Conservation (phyloP, 2,888 invertebrate species). For the Coelinius sp. region DNA sequence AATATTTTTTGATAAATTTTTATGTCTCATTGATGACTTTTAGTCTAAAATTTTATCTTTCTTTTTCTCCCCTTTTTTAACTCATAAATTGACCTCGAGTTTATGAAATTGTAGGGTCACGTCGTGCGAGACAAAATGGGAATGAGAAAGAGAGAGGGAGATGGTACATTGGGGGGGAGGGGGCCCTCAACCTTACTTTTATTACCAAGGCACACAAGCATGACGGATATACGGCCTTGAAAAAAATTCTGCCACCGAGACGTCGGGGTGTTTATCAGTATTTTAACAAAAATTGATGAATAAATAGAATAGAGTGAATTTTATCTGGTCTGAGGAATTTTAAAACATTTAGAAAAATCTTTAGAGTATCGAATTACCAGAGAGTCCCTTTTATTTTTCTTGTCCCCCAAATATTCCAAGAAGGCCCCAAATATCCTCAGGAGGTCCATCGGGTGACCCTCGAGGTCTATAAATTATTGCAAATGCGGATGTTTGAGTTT, state of each 20-base stretch:
- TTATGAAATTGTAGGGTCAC: constrained; percentile 14
- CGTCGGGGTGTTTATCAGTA: constrained; percentile 9
- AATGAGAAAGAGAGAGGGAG: background rate
- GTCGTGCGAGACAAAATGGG: constrained; percentile 21
- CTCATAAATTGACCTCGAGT: constrained; percentile 11
- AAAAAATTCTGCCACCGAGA: constrained; percentile 47
- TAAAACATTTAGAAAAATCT: background rate
- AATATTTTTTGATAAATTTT: too few relatives aligned
- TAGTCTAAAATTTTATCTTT: background rate
- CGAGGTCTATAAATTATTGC: background rate
- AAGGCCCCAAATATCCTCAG: constrained; percentile 19
- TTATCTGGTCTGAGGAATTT: background rate
- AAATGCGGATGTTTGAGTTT: background rate
- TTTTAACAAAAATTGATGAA: constrained; percentile 21
- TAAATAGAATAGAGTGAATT: constrained; percentile 15
- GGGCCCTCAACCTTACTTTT: constrained; percentile 27
- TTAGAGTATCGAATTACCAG: constrained; percentile 11
- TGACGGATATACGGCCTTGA: constrained; percentile 55
- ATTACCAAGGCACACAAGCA: constrained; percentile 51
- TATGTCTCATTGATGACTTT: constrained; percentile 28
- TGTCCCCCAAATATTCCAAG: background rate
- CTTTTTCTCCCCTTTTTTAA: background rate
- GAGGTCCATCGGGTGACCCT: background rate
- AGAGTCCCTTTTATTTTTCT: constrained; percentile 17
- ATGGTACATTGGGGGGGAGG: background rate